Conservation (phyloP, 2,797 vertebrate species). For the Salmo trutta region DNA sequence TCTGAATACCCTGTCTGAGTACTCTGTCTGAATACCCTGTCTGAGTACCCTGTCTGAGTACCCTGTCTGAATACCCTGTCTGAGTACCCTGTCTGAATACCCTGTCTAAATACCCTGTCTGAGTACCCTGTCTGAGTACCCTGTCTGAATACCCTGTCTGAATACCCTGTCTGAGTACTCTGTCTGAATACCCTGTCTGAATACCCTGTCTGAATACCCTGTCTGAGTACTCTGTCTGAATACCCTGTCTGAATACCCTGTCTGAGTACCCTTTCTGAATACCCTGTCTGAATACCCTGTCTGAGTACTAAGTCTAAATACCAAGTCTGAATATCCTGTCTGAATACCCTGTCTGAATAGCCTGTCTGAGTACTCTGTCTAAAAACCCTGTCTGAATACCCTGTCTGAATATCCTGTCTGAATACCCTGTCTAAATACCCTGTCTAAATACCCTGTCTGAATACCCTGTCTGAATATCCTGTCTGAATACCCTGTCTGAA, state of each 20-base stretch:
- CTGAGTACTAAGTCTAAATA: constrained; percentile 51
- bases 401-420: constrained; percentile 40
- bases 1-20: constrained; percentile 21
- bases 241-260: constrained; percentile 21
- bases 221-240: constrained; percentile 14
- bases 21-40: constrained; percentile 54
- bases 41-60: constrained; percentile 51
- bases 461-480: constrained; percentile 45
- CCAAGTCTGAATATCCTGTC: constrained; percentile 61
- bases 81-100: constrained; percentile 47
- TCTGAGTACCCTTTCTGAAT: constrained; percentile 43
- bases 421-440: constrained; percentile 34
- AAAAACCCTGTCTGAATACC: neutral
- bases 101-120: no score
- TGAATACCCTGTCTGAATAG: constrained; percentile 36
- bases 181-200: constrained; percentile 37
- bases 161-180: constrained; percentile 50
- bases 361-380: constrained; percentile 47
- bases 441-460: constrained; percentile 46
- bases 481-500: no score
- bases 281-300: constrained; percentile 55
- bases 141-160: constrained; percentile 47
- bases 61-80: constrained; percentile 51
- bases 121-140: constrained; percentile 16
- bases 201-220: constrained; percentile 2